Evolutionary conservation across 30 jellyfish, hydroid and myxozoan genomes (phyloP).

Genomic region (Haliclystus octoradiatus): DNA sequence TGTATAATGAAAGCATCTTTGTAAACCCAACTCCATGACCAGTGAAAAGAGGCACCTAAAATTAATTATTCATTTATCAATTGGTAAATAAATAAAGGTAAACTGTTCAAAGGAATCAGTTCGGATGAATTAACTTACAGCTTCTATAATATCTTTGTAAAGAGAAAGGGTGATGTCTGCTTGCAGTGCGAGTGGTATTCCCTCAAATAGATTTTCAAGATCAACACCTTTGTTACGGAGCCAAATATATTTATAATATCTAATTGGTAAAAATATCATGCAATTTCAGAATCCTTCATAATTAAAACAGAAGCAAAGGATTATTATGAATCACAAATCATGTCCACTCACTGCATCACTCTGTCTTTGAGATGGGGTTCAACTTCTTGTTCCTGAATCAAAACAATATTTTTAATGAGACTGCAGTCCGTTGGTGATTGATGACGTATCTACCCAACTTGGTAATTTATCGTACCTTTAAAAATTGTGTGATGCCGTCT

Average conservation of each 20-base stretch:
- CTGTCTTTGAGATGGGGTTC: constrained; percentile 12
- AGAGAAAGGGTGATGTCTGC: constrained; percentile 55
- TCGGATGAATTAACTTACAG: constrained; percentile 20
- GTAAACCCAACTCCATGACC: constrained; percentile 59
- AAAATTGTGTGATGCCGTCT: constrained; percentile 46
- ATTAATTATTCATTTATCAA: no score
- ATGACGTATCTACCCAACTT: background rate
- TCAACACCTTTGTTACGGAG: constrained; percentile 45
- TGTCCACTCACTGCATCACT: constrained; percentile 28
- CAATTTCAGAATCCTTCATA: background rate
- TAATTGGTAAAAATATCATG: background rate
- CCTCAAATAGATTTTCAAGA: constrained; percentile 41
- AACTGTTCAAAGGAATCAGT: background rate
- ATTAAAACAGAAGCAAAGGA: background rate
- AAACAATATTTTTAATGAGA: background rate
- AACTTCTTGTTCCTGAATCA: constrained; percentile 32
- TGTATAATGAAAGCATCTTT: constrained; percentile 50
- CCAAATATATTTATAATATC: constrained; percentile 57
- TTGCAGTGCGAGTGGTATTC: constrained; percentile 60
- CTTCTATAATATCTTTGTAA: constrained; percentile 31
- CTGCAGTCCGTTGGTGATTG: background rate
- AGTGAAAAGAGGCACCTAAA: constrained; percentile 56
- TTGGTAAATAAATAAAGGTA: background rate
- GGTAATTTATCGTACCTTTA: constrained; percentile 36
- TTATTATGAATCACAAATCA: background rate